Evolutionary conservation across 2,797 vertebrate species (phyloP).

Genomic region (Parauchenoglanis ngamensis): DNA sequence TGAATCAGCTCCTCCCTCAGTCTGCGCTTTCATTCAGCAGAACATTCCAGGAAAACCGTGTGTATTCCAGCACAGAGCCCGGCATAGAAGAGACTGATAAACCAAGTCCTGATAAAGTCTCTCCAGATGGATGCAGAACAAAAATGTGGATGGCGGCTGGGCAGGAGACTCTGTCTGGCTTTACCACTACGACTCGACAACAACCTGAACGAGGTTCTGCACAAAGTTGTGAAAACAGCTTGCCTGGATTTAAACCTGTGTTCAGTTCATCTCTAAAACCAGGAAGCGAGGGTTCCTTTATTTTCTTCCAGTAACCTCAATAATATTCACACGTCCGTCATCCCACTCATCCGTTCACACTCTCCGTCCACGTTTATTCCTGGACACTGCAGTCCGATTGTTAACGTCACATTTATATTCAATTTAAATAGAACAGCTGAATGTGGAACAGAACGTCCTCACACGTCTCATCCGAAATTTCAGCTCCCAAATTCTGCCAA

Average conservation of each 20-base stretch:
- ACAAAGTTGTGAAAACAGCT: background rate
- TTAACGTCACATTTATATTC: conserved; percentile 1
- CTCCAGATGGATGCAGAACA: background rate
- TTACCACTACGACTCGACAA: background rate
- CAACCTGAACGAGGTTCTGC: background rate
- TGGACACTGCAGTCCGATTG: background rate
- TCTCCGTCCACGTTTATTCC: background rate
- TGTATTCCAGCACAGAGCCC: background rate
- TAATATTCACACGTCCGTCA: background rate
- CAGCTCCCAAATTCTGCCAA: background rate
- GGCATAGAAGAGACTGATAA: background rate
- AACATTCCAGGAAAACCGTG: background rate
- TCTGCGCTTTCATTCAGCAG: background rate
- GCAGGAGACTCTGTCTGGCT: background rate
- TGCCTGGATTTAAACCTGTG: too few relatives aligned
- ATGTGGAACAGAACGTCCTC: background rate
- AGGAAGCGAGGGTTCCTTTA: background rate
- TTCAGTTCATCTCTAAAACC: background rate
- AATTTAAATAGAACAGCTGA: background rate
- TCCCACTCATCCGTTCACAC: background rate
- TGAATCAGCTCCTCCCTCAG: background rate
- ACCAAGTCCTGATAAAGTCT: background rate
- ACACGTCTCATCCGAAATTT: background rate
- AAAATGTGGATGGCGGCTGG: background rate
- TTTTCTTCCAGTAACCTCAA: too few relatives aligned